These are phyloP conservation scores for Drosophila borborema DNA, from an alignment of 2,888 invertebrate species.

Conservation along the genomic window DNA sequence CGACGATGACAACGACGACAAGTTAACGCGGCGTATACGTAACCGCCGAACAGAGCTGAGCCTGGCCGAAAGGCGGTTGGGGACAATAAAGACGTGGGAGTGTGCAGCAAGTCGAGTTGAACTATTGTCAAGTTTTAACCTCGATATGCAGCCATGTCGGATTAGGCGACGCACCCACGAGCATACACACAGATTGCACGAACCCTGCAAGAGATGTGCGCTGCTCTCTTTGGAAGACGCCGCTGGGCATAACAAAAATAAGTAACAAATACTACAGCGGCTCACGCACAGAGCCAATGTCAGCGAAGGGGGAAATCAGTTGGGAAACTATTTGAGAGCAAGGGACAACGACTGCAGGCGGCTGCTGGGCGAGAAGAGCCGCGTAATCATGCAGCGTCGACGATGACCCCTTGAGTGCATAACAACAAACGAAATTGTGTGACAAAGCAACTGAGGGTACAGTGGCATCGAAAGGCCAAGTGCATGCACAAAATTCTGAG, in stretches of 20 bases:
- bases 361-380: conserved; percentile 2
- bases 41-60: conserved; percentile 43
- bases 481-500: neutral
- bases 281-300: conserved; percentile 44
- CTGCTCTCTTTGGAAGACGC: conserved; percentile 55
- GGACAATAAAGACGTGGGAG: conserved; percentile 67
- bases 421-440: conserved; percentile 78
- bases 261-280: conserved; percentile 60
- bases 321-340: conserved; percentile 19
- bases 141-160: conserved; percentile 80
- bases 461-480: neutral
- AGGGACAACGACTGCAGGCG: neutral
- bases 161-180: conserved; percentile 56
- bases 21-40: conserved; percentile 65
- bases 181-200: neutral
- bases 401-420: conserved; percentile 66
- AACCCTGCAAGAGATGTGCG: conserved; percentile 12
- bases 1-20: conserved; percentile 31
- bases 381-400: conserved; percentile 65
- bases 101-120: conserved; percentile 76
- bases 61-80: conserved; percentile 54
- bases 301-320: conserved; percentile 13
- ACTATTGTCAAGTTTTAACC: conserved; percentile 81
- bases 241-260: conserved; percentile 66
- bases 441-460: conserved; percentile 41